A percentile compares a stretch with the other conserved stretches of the same genome.
phyloP scores from a whole-genome alignment of 2,888 invertebrate species.

The Drosophila rellima region DNA sequence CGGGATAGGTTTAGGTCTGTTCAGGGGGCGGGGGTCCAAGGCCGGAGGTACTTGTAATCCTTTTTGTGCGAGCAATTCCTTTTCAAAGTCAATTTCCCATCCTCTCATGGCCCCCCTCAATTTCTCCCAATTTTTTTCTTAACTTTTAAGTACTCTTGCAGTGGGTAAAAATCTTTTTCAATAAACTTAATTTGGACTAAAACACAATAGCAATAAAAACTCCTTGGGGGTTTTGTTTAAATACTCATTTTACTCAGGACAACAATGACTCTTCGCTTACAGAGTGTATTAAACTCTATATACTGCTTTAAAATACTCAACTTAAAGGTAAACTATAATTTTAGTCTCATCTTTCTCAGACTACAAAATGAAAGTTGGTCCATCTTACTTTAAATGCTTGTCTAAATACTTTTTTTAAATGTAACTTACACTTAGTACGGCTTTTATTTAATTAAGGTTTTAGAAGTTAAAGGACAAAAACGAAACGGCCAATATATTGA shows the following conservation, averaged over 20 bases:
- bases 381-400: too few relatives aligned
- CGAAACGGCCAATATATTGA: too few relatives aligned
- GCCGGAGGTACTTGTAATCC: background rate
- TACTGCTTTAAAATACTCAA: background rate
- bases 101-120: background rate
- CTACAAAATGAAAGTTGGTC: too few relatives aligned
- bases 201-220: background rate
- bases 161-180: background rate
- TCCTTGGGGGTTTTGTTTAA: background rate
- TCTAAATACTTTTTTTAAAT: too few relatives aligned
- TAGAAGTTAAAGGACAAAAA: too few relatives aligned
- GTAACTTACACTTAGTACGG: too few relatives aligned
- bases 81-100: background rate
- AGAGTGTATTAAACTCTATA: background rate
- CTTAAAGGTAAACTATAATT: background rate
- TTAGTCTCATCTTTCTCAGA: too few relatives aligned
- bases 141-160: background rate
- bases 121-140: background rate
- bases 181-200: background rate
- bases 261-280: background rate
- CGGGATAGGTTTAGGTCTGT: background rate
- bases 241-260: background rate
- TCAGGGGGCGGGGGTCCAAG: background rate
- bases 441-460: too few relatives aligned
- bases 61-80: background rate